phyloP scores from a whole-genome alignment of 2,113 vertebrate genomes.

The Pseudorhombus dupliciocellatus region DNA sequence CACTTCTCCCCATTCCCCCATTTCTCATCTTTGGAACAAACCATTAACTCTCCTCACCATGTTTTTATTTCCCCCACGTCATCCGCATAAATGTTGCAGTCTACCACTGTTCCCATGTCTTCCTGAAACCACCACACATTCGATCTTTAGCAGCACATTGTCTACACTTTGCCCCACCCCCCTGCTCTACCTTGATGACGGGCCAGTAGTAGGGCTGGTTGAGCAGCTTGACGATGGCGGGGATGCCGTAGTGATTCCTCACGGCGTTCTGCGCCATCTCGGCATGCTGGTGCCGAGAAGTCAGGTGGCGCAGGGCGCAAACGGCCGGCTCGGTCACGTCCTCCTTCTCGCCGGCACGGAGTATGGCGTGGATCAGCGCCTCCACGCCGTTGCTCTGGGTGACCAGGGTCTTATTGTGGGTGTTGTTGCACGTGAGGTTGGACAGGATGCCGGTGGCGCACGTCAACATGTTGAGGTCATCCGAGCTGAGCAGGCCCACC shows the following conservation, averaged over 20 bases:
- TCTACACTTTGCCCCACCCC: background rate
- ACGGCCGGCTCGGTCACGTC: conserved; percentile 93
- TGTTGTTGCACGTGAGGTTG: conserved; percentile 97
- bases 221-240: conserved; percentile 91
- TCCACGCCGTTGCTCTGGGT: conserved; percentile 92
- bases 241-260: conserved; percentile 92
- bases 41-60: background rate
- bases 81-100: background rate
- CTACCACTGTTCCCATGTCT: background rate
- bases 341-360: conserved; percentile 90
- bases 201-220: conserved; percentile 96
- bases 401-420: conserved; percentile 94
- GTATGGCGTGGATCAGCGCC: conserved; percentile 91
- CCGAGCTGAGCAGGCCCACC: conserved; percentile 89
- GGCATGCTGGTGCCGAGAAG: conserved; percentile 91
- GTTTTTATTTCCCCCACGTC: background rate
- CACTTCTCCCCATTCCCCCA: background rate
- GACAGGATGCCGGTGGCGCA: conserved; percentile 95
- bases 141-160: background rate
- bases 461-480: conserved; percentile 92
- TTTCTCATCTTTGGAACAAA: background rate
- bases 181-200: conserved; percentile 88
- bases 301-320: conserved; percentile 95
- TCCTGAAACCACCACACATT: background rate
- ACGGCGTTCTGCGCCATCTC: conserved; percentile 93